phyloP scores from a whole-genome alignment of 2,797 vertebrate species.

The Rhodeus uyekii region DNA sequence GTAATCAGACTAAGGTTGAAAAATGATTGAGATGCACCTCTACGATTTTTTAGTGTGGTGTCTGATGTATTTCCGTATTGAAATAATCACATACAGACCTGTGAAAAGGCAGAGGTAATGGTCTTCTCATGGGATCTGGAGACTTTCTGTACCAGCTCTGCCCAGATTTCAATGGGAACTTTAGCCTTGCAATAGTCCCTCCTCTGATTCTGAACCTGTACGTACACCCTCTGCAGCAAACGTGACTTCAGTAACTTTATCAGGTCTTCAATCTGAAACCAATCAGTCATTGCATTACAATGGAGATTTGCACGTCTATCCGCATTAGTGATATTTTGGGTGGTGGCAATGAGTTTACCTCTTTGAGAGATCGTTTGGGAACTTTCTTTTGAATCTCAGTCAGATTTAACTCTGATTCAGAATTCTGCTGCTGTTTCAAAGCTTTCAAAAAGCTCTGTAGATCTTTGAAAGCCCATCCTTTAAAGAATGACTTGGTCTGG shows the following conservation, averaged over 20 bases:
- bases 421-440: slow-evolving; percentile 50
- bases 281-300: neutral
- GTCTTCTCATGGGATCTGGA: slow-evolving; percentile 58
- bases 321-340: neutral
- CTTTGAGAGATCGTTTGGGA: slow-evolving; percentile 54
- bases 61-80: neutral
- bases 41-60: neutral
- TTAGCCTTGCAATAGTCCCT: slow-evolving; percentile 44
- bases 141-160: slow-evolving; percentile 62
- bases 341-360: slow-evolving; percentile 61
- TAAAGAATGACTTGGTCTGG: neutral
- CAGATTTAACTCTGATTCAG: slow-evolving; percentile 53
- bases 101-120: slow-evolving; percentile 69
- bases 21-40: neutral
- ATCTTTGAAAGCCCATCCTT: slow-evolving; percentile 57
- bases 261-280: slow-evolving; percentile 62
- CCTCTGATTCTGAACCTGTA: slow-evolving; percentile 46
- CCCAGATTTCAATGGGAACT: slow-evolving; percentile 72
- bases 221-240: slow-evolving; percentile 47
- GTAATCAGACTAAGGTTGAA: neutral
- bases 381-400: slow-evolving; percentile 54
- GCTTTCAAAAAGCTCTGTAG: slow-evolving; percentile 51
- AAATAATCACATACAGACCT: slow-evolving; percentile 60
- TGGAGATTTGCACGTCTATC: neutral
- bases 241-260: slow-evolving; percentile 65